Evolutionary conservation across 2,113 vertebrate species (phyloP), one percentile per base, ranked within the genome.

Genomic region (Arizona elegans): DNA sequence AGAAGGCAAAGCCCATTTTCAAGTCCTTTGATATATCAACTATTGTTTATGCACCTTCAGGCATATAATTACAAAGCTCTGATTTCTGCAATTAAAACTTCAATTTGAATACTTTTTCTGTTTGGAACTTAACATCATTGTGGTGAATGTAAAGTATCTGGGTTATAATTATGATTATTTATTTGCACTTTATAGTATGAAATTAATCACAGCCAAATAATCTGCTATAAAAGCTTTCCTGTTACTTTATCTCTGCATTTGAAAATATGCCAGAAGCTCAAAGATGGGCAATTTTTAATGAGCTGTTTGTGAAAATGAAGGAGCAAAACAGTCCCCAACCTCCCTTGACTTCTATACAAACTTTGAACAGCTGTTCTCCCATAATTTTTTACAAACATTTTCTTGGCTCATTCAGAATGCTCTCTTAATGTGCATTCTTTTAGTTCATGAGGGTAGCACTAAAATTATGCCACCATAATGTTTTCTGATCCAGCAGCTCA

Each of bases 21-120:
- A 62, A 93, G 70, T 90, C 56, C 89, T 50, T 90, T 93, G 52
- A 65, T 93, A 92, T 59, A 70, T 87, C 89, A 88, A 13, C 33
- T 93, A 54, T 19, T 2, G 0, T 88, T 95, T 92, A 89, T 87
- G 47, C 11, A 91, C 47, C 86, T 47, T 92, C 38, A 95, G 90
- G 17, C 88, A 93, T 17, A 33, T 90, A 87, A 94, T 92, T 86
- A 94, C 52, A 92, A 94, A 87, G 38, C 58, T 92, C 87, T 55
- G 8, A 33, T 24, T 89, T 93, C 56, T 93, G 90, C 91, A 96
- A 88, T 59, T 88, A 87, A 0, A 81, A 17, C 13, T 87, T 87
- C 3, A 33, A 15, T 52, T n/a, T 86, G 50, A 47, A 70, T 91
- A 55, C 58, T 89, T 89, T 89, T 89, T 90, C 23, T 87, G 52